A percentile compares a stretch with the other conserved stretches of the same genome.
Evolutionary conservation across 1,140 invertebrate genomes (phyloP).

Genomic region (Helicoverpa zea): DNA sequence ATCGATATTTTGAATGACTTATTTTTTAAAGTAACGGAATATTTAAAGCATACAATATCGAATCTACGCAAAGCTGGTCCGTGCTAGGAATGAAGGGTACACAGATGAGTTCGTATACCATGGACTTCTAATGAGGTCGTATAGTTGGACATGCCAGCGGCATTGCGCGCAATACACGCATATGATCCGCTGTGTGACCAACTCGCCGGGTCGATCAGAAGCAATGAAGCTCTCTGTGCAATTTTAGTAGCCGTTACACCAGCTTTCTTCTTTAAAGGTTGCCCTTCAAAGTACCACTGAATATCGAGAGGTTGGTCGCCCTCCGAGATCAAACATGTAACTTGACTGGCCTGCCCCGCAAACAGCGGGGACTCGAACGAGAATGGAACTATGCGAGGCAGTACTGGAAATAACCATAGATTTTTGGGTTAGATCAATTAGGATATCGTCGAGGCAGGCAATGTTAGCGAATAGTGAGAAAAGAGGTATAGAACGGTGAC

Average conservation of each 20-base stretch:
- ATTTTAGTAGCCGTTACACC: slow-evolving; percentile 88
- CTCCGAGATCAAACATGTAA: slow-evolving; percentile 92
- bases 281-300: slow-evolving; percentile 91
- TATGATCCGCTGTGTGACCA: slow-evolving; percentile 95
- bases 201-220: slow-evolving; percentile 91
- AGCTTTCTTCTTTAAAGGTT: slow-evolving; percentile 88
- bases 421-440: slow-evolving; percentile 71
- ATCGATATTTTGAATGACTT: slow-evolving; percentile 15
- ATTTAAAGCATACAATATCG: slow-evolving; percentile 73
- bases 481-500: slow-evolving; percentile 66
- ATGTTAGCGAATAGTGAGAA: slow-evolving; percentile 78
- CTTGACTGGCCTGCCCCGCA: slow-evolving; percentile 91
- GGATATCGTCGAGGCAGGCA: slow-evolving; percentile 67
- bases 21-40: slow-evolving; percentile 32
- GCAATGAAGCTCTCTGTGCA: slow-evolving; percentile 91
- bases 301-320: slow-evolving; percentile 95
- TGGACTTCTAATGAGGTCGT: slow-evolving; percentile 88
- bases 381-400: slow-evolving; percentile 91
- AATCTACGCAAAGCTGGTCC: slow-evolving; percentile 82
- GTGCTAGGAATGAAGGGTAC: slow-evolving; percentile 80
- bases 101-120: slow-evolving; percentile 83
- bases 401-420: slow-evolving; percentile 89
- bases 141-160: slow-evolving; percentile 95
- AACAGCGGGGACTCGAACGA: slow-evolving; percentile 90
- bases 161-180: slow-evolving; percentile 95